A percentile compares a stretch with the other conserved stretches of the same genome.
These are phyloP conservation scores for Drosophila setosimentum DNA, from an alignment of 2,888 invertebrate genomes.

Conservation along the genomic window DNA sequence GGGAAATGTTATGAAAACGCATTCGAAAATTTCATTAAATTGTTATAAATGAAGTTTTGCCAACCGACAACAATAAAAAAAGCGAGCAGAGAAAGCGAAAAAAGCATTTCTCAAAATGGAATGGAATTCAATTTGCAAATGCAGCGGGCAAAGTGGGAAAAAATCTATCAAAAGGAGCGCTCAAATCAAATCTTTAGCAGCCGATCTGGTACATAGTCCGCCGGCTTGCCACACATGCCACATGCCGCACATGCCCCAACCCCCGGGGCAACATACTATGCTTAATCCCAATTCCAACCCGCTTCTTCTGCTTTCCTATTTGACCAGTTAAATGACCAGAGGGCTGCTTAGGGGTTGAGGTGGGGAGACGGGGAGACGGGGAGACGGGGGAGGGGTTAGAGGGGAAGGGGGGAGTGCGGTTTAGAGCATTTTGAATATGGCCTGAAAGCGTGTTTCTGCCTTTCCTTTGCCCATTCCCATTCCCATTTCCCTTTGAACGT, in stretches of 20 bases:
- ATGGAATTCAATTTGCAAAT: slow-evolving; percentile 81
- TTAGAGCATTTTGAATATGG: slow-evolving; percentile 69
- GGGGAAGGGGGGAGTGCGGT: neutral
- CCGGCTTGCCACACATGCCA: slow-evolving; percentile 39
- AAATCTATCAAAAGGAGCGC: slow-evolving; percentile 73
- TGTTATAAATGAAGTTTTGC: slow-evolving; percentile 74
- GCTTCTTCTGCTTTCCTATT: slow-evolving; percentile 34
- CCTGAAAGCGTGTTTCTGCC: slow-evolving; percentile 52
- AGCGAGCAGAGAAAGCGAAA: slow-evolving; percentile 18
- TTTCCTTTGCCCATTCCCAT: too few species aligned
- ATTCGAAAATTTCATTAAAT: slow-evolving; percentile 80
- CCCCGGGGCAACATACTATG: slow-evolving; percentile 21
- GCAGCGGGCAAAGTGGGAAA: slow-evolving; percentile 44
- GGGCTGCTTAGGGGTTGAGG: slow-evolving; percentile 24
- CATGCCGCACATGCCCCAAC: slow-evolving; percentile 39
- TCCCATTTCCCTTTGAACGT: slow-evolving; percentile 37
- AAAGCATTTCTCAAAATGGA: slow-evolving; percentile 62
- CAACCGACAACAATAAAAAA: neutral
- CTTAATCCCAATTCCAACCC: slow-evolving; percentile 53
- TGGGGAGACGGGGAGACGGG: neutral
- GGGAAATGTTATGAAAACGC: slow-evolving; percentile 71
- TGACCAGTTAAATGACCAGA: slow-evolving; percentile 66
- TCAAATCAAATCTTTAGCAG: slow-evolving; percentile 74
- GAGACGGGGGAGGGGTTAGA: neutral
- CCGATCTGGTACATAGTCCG: slow-evolving; percentile 58